A percentile compares a stretch with the other conserved stretches of the same genome.
Conservation (phyloP, 2,888 invertebrate genomes). For the Cosmia pyralina region DNA sequence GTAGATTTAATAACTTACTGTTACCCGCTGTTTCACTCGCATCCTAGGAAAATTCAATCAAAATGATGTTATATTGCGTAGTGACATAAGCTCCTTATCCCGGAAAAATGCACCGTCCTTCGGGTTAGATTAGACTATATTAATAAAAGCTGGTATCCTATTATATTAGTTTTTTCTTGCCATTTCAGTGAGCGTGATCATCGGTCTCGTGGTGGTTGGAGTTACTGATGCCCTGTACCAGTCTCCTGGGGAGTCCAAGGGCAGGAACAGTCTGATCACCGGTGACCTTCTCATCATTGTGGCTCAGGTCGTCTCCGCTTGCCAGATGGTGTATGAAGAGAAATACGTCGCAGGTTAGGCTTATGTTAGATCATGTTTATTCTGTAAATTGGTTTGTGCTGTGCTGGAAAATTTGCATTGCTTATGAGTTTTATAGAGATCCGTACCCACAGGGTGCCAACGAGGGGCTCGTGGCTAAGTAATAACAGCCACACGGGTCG, state of each 20-base stretch:
- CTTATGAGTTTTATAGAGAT: no score
- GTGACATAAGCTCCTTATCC: background rate
- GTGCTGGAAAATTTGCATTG: no score
- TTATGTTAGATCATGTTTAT: background rate
- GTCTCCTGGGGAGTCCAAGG: slow-evolving; percentile 82
- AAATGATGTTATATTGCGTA: no score
- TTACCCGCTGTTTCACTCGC: background rate
- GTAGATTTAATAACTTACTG: background rate
- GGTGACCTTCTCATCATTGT: slow-evolving; percentile 94
- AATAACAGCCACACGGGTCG: no score
- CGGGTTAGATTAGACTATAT: background rate
- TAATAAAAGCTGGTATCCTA: background rate
- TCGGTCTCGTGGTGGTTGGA: slow-evolving; percentile 94
- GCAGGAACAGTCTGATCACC: slow-evolving; percentile 94
- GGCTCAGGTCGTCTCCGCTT: slow-evolving; percentile 95
- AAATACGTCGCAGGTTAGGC: slow-evolving; percentile 93
- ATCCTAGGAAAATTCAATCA: background rate
- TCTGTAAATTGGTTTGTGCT: background rate
- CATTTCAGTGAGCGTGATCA: slow-evolving; percentile 90
- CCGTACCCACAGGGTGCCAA: no score
- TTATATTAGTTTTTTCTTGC: slow-evolving; percentile 4
- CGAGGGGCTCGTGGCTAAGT: no score
- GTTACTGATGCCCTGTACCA: slow-evolving; percentile 92
- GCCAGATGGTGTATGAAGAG: slow-evolving; percentile 98
- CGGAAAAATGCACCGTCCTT: background rate